Base-by-base conservation (phyloP, 2,797 vertebrate species). In the Myripristis jacobus region DNA sequence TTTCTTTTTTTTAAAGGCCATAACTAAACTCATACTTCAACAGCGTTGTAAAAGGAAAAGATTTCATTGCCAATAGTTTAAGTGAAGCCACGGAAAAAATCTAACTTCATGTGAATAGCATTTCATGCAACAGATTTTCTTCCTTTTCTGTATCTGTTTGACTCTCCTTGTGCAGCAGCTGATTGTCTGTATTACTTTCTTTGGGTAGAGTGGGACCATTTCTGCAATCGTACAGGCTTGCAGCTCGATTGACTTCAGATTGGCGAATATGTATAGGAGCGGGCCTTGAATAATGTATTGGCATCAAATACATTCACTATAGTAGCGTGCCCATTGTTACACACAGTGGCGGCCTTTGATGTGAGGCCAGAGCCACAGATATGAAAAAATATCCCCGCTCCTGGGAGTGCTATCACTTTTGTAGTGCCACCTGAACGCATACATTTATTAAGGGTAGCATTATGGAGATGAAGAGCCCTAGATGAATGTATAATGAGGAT, bases 281-380 rank as follows among this genome's bases (percentile, higher is more conserved):
- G 0, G 51, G 66, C 76, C 46, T 76, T 92, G 91, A 91, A 91
- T 91, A 91, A 91, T 90, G 82, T 76, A 90, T 88, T 51, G 47
- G 62, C 73, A 77, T 82, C 70, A 64, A 70, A 86, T 71, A 70
- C 38, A 53, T 71, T 82, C 53, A 69, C 70, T 61, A 44, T 51
- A 57, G 64, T n/a, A 36, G 44, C 50, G 83, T 69, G 77, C 66
- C 77, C 43, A 64, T 73, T 84, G 75, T 80, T 66, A 64, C 56
- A 44, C 77, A 77, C 78, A 55, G 68, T 22, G 54, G 65, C 51
- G 48, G 75, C 77, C 83, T 92, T 89, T 92, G 90, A 92, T 89
- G 87, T 89, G 87, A 77, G 87, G 86, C 81, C 69, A 80, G 48
- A 77, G 70, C 53, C 70, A 83, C 64, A 63, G 77, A 91, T 81